Conservation (phyloP, 2,888 invertebrate species). For the Cryptosula pallasiana region DNA sequence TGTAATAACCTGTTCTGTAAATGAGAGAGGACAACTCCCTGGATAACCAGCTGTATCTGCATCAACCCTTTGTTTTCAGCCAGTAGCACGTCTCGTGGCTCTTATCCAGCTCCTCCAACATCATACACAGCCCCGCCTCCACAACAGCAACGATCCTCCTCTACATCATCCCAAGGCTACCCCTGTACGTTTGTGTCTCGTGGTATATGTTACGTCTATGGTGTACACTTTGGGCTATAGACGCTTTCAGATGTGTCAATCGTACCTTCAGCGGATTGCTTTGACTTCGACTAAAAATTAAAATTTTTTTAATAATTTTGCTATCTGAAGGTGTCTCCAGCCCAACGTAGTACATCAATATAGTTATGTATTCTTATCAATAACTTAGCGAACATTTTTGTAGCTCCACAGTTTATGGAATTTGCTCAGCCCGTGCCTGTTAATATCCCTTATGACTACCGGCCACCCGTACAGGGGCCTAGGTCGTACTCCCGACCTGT, state of each 20-base stretch:
- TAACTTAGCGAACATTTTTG: not conserved
- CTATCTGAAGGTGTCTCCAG: too few relatives aligned
- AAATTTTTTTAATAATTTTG: too few relatives aligned
- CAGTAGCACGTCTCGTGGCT: not conserved
- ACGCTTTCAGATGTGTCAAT: too few relatives aligned
- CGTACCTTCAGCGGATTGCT: too few relatives aligned
- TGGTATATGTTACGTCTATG: too few relatives aligned
- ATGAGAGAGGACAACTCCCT: too few relatives aligned
- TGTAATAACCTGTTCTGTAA: too few relatives aligned
- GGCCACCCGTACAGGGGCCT: slow-evolving; percentile 18
- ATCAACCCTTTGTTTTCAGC: not conserved
- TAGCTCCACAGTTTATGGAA: not conserved
- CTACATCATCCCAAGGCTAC: not conserved
- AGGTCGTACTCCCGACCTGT: slow-evolving; percentile 20
- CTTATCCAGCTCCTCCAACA: not conserved
- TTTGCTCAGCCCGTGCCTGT: slow-evolving; percentile 1
- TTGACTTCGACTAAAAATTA: too few relatives aligned
- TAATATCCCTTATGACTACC: slow-evolving; percentile 18
- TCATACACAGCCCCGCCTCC: slow-evolving; percentile 21
- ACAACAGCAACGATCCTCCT: not conserved
- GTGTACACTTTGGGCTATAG: too few relatives aligned
- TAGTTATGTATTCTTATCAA: not conserved
- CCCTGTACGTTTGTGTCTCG: slow-evolving; percentile 5
- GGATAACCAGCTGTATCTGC: too few relatives aligned
- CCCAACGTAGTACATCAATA: too few relatives aligned